A percentile compares a stretch with the other conserved stretches of the same genome.
Conservation (phyloP, 2,888 invertebrate genomes). For the Chalcosyrphus nemorum region DNA sequence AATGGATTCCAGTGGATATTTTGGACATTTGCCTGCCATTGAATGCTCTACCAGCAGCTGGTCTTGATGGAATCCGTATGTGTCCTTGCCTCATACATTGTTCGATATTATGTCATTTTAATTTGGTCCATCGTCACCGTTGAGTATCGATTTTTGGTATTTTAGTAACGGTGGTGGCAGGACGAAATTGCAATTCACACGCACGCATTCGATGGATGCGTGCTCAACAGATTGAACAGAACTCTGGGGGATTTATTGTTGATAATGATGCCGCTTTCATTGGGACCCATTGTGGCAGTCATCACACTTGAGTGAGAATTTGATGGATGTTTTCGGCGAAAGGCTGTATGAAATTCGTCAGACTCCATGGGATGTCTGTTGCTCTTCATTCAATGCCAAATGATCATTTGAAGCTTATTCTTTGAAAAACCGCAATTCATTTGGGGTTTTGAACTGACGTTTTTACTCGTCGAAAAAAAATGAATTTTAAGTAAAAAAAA, state of each 20-base stretch:
- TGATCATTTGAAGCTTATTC: too few relatives aligned
- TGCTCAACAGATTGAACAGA: slow-evolving; percentile 20
- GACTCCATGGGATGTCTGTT: too few relatives aligned
- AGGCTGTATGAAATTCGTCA: too few relatives aligned
- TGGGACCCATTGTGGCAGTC: slow-evolving; percentile 9
- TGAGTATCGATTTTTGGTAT: slow-evolving; percentile 9
- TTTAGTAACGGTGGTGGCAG: slow-evolving; percentile 5
- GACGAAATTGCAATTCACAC: slow-evolving; percentile 13
- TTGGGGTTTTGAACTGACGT: too few relatives aligned
- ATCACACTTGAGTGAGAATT: slow-evolving; percentile 3
- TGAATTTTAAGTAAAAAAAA: too few relatives aligned
- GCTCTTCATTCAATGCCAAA: too few relatives aligned
- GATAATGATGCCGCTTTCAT: slow-evolving; percentile 41
- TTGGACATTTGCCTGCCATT: slow-evolving; percentile 38
- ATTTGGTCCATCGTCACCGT: slow-evolving; percentile 21
- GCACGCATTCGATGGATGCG: slow-evolving; percentile 26
- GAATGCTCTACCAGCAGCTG: slow-evolving; percentile 11
- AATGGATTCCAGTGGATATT: slow-evolving; percentile 59
- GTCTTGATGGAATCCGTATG: neutral
- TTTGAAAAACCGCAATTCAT: too few relatives aligned
- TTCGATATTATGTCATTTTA: slow-evolving; percentile 36
- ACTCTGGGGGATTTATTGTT: slow-evolving; percentile 5
- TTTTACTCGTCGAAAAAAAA: too few relatives aligned
- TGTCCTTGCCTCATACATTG: neutral
- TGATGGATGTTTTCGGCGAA: slow-evolving; percentile 26